phyloP scores from a whole-genome alignment of 2,888 invertebrate species.

The Lacanobia wlatinum region DNA sequence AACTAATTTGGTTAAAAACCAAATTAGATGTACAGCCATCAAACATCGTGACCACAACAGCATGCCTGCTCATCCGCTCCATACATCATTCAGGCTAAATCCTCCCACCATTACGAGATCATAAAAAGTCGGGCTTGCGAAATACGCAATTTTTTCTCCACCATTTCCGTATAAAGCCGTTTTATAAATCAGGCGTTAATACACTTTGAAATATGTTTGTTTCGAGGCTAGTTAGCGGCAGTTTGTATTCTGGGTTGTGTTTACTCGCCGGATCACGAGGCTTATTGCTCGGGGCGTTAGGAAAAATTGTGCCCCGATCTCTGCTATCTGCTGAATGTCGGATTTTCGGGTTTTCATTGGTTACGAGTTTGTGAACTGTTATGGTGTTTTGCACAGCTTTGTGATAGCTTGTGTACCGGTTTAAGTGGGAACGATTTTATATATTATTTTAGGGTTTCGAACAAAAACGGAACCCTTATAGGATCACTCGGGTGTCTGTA shows the following conservation, averaged over 20 bases:
- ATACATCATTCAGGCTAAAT: conserved; percentile 68
- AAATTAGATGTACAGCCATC: conserved; percentile 7
- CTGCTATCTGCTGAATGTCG: conserved; percentile 31
- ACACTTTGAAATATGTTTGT: conserved; percentile 82
- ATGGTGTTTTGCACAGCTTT: conserved; percentile 32
- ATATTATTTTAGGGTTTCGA: too few relatives aligned
- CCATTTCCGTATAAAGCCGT: conserved; percentile 73
- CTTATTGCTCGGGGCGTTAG: conserved; percentile 69
- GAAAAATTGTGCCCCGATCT: conserved; percentile 69
- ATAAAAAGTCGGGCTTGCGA: conserved; percentile 71
- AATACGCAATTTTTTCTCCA: conserved; percentile 69
- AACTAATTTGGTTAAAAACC: background rate
- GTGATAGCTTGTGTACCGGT: conserved; percentile 25
- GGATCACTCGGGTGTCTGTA: too few relatives aligned
- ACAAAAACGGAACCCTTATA: too few relatives aligned
- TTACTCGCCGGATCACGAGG: conserved; percentile 60
- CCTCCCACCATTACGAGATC: conserved; percentile 68
- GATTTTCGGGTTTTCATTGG: conserved; percentile 45
- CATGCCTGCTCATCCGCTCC: conserved; percentile 54
- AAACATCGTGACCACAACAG: conserved; percentile 37
- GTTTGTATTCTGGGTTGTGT: conserved; percentile 80
- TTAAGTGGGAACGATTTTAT: background rate
- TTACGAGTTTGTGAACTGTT: conserved; percentile 45
- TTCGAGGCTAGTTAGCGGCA: conserved; percentile 77
- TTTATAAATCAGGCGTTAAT: conserved; percentile 84